Evolutionary conservation across 2,797 vertebrate genomes (phyloP), one percentile per base, ranked within the genome.

Genomic region (Enteromius afrohamiltoni): DNA sequence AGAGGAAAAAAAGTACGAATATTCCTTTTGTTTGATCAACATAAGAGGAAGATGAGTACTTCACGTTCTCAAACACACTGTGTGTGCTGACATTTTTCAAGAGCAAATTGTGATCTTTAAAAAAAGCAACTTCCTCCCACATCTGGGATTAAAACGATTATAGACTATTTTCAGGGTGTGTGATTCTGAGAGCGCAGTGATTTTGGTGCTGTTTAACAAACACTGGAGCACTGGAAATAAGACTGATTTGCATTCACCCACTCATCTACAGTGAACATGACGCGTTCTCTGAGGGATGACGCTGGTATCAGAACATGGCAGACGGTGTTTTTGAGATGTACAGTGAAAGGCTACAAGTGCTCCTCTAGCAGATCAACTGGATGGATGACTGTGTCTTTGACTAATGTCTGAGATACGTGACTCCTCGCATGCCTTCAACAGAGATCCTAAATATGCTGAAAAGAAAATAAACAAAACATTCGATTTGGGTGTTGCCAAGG

Each of bases 101-200:
- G 87, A 85, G 85, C 84, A 89, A 87, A 88, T 74, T 87, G 80
- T 85, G 77, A 85, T 87, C 83, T 83, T 84, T 87, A 89, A 84
- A 89, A 88, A 88, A 80, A 26, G 37, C 83, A 73, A 76, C 70
- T 86, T 89, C 80, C 85, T 87, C 77, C 89, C 89, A 89, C 93
- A 91, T 85, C 85, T 87, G 79, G 91, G 88, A 92, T 92, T 92
- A 90, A 86, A 89, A 91, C 49, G 85, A 91, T 92, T 90, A 91
- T 80, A 77, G 86, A 88, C 90, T 92, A 85, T 91, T 90, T 88
- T 87, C 86, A 49, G 86, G 16, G 79, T 83, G 70, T 85, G 86
- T 77, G 75, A 84, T 83, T 85, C 26, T 74, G 89, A 77, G 69
- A 70, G 60, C 23, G 13, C 55, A 70, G 47, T 55, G 53, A 29